phyloP scores from a whole-genome alignment of 2,113 vertebrate species.

The Lamprologus callipterus region DNA sequence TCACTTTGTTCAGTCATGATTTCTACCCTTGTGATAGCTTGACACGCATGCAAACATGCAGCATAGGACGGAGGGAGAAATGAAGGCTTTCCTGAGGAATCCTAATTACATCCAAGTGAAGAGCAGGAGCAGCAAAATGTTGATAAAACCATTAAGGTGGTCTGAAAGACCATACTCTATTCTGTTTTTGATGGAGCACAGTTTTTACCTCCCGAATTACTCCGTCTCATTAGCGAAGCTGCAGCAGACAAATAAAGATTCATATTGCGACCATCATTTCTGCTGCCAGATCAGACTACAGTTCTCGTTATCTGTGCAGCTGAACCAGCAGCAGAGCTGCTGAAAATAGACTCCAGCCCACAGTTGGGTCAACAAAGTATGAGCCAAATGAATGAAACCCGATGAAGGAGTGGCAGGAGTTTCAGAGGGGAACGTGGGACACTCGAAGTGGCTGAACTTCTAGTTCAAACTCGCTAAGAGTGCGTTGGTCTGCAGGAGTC shows the following conservation, averaged over 20 bases:
- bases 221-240: neutral
- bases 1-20: neutral
- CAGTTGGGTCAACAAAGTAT: neutral
- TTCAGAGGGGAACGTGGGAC: neutral
- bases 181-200: neutral
- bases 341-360: slow-evolving; percentile 15
- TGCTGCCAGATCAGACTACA: neutral
- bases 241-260: slow-evolving; percentile 1
- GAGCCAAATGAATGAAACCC: slow-evolving; percentile 31
- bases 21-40: neutral
- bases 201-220: neutral
- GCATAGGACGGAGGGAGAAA: accelerated
- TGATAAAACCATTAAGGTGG: neutral
- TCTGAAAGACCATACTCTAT: neutral
- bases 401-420: slow-evolving; percentile 20
- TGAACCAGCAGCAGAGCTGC: slow-evolving; percentile 1
- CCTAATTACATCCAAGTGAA: neutral
- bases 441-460: neutral
- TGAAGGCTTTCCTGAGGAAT: neutral
- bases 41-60: accelerated
- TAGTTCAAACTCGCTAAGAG: neutral
- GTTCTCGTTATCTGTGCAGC: slow-evolving; percentile 12
- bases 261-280: neutral
- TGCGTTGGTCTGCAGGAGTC: neutral
- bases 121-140: neutral